Conservation (phyloP, 2,797 vertebrate genomes). For the Octomys mimax region DNA sequence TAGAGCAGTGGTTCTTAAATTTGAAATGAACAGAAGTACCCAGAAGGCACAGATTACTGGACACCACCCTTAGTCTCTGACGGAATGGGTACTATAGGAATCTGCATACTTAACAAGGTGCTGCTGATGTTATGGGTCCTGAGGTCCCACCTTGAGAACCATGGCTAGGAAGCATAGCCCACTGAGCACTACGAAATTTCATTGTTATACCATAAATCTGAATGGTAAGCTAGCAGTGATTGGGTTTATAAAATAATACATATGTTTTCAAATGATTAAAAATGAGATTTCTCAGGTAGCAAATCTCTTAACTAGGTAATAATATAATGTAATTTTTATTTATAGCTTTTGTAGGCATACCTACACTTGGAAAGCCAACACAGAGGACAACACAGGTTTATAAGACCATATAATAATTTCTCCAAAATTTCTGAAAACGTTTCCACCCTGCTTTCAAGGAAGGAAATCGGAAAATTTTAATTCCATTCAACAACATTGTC, state of each 20-base stretch:
- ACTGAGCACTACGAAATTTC: neutral
- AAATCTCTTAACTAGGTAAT: neutral
- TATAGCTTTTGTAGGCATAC: neutral
- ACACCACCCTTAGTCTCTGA: neutral
- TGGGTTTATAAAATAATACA: conserved; percentile 5
- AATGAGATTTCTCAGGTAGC: neutral
- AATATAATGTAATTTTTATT: conserved; percentile 6
- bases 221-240: neutral
- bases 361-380: neutral
- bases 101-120: neutral
- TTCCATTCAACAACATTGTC: neutral
- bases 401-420: neutral
- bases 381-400: neutral
- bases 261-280: conserved; percentile 44
- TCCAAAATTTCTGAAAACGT: neutral
- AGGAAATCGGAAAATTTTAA: conserved; percentile 41
- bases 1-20: neutral
- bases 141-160: neutral
- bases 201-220: neutral
- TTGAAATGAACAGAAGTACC: neutral
- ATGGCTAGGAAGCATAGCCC: neutral
- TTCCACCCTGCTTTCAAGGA: conserved; percentile 13
- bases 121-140: neutral
- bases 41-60: neutral
- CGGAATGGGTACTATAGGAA: neutral